A percentile compares a stretch with the other conserved stretches of the same genome.
These are phyloP conservation scores for Momotus momota DNA, from an alignment of 2,797 vertebrate species.

Conservation along the genomic window DNA sequence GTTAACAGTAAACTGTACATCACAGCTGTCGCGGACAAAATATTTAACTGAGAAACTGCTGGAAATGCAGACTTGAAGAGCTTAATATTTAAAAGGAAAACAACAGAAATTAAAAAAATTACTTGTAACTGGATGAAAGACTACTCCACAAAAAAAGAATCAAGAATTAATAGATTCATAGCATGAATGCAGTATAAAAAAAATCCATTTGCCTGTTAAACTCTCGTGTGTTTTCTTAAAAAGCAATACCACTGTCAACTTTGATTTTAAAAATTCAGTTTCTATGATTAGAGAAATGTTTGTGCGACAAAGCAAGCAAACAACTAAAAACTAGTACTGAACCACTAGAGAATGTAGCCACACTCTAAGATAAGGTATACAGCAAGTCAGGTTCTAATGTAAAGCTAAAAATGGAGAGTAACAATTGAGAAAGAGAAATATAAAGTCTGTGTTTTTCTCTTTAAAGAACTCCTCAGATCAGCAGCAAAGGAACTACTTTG, in stretches of 20 bases:
- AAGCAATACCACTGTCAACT: background rate
- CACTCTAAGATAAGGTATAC: rapidly evolving
- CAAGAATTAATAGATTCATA: background rate
- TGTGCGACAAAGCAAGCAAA: background rate
- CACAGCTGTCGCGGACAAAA: background rate
- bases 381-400: background rate
- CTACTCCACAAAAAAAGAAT: background rate
- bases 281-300: background rate
- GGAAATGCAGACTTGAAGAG: background rate
- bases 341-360: background rate
- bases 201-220: background rate
- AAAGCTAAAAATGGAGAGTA: background rate
- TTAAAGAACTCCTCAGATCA: background rate
- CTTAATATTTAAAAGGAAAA: background rate
- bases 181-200: background rate
- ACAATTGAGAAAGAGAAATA: background rate
- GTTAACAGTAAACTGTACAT: background rate
- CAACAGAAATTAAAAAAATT: background rate
- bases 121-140: background rate
- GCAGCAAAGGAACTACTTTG: background rate
- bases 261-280: background rate
- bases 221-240: background rate
- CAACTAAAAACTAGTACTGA: background rate
- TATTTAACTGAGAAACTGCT: background rate
- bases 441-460: background rate